Percentiles rank a stretch among this genome's conserved stretches.
phyloP scores from a whole-genome alignment of 1,140 invertebrate species.

The Sipha flava region DNA sequence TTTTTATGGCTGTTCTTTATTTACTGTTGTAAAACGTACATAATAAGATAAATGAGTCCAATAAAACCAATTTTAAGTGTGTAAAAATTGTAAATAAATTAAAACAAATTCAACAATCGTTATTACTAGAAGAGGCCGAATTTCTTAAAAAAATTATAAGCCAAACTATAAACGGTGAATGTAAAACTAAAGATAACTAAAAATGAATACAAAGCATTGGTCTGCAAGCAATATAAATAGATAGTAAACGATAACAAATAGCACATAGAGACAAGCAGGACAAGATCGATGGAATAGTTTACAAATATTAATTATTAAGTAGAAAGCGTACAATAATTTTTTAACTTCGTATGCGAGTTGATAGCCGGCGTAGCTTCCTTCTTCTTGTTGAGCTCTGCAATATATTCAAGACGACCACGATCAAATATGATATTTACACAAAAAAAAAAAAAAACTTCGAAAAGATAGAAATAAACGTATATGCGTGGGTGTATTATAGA shows the following conservation, averaged over 20 bases:
- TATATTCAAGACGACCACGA: constrained; percentile 14
- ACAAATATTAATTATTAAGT: constrained; percentile 36
- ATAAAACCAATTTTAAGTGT: no score
- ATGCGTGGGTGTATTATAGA: neutral
- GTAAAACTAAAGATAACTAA: neutral
- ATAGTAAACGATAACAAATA: neutral
- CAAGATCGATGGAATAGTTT: constrained; percentile 29
- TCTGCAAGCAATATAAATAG: no score
- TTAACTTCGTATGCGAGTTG: constrained; percentile 98
- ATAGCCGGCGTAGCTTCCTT: constrained; percentile 72
- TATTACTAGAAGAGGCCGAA: no score
- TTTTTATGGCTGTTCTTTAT: no score
- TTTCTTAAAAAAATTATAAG: no score
- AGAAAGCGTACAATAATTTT: constrained; percentile 91
- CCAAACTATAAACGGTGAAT: neutral
- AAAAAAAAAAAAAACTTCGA: constrained; percentile 39
- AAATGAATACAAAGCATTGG: neutral
- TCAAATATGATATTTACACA: constrained; percentile 57
- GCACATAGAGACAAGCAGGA: constrained; percentile 6
- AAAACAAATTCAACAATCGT: no score
- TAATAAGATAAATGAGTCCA: no score
- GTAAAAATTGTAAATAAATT: no score
- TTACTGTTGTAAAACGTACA: no score
- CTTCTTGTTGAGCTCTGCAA: constrained; percentile 27
- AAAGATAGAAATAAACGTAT: neutral